Percentiles rank a stretch among this genome's conserved stretches.
Evolutionary conservation across 2,113 vertebrate genomes (phyloP).

Genomic region (Holacanthus passer): DNA sequence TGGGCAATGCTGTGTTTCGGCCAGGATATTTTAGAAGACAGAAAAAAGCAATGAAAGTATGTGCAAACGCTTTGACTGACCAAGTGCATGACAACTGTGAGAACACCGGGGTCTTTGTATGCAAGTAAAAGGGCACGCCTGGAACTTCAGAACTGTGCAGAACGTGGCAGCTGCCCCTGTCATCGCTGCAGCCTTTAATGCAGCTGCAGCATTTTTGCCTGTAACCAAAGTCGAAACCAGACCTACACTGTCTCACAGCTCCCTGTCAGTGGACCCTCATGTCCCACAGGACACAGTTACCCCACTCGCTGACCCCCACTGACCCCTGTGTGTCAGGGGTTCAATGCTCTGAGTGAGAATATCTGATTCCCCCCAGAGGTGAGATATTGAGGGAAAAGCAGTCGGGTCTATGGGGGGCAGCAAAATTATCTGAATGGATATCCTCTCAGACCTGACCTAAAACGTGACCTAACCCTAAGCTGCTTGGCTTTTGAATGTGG

Average conservation of each 20-base stretch:
- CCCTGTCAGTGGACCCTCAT: conserved; percentile 53
- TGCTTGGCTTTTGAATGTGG: conserved; percentile 33
- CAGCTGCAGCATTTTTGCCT: conserved; percentile 67
- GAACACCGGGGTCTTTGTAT: conserved; percentile 36
- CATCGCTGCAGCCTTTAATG: conserved; percentile 48
- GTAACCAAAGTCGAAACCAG: conserved; percentile 76
- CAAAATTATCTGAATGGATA: conserved; percentile 48
- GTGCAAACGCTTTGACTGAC: conserved; percentile 24
- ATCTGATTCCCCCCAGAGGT: conserved; percentile 47
- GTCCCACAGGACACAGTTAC: conserved; percentile 60
- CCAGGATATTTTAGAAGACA: conserved; percentile 14
- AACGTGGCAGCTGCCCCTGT: conserved; percentile 68
- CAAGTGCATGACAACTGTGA: conserved; percentile 32
- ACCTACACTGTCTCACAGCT: conserved; percentile 75
- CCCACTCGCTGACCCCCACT: conserved; percentile 53
- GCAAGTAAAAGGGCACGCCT: conserved; percentile 19
- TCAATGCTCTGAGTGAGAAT: conserved; percentile 39
- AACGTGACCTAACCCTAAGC: conserved; percentile 23
- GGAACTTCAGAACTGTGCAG: conserved; percentile 36
- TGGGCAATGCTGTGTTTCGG: conserved; percentile 22
- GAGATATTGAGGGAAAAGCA: conserved; percentile 16
- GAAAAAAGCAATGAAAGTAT: neutral
- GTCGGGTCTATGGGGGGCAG: neutral
- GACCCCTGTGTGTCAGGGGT: conserved; percentile 66
- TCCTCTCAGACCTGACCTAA: conserved; percentile 19